These are phyloP conservation scores for Cercopithecus petaurista DNA, from an alignment of 2,797 vertebrate species.

Conservation along the genomic window DNA sequence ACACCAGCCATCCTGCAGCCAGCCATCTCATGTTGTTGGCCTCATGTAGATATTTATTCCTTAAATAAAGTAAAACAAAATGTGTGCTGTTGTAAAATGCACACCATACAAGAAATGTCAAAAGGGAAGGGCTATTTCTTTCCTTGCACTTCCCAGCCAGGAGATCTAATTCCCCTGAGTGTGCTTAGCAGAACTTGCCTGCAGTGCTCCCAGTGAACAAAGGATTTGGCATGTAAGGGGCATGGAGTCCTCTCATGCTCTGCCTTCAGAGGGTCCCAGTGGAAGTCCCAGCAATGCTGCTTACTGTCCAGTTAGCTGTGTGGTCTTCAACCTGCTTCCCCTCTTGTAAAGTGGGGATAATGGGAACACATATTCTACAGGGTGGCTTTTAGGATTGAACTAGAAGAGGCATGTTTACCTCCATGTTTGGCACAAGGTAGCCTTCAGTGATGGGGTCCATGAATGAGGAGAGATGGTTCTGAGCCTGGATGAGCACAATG, in stretches of 20 bases:
- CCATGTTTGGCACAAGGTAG: neutral
- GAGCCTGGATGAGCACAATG: neutral
- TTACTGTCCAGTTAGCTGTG: neutral
- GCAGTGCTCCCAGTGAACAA: neutral
- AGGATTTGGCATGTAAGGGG: neutral
- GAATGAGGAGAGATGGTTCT: neutral
- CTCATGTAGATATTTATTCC: neutral
- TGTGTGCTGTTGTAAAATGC: neutral
- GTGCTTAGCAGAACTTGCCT: neutral
- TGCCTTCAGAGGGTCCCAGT: neutral
- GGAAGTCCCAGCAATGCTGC: neutral
- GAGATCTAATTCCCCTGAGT: neutral
- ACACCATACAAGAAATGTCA: neutral
- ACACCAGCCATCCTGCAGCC: neutral
- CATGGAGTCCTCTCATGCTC: neutral
- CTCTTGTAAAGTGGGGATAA: neutral
- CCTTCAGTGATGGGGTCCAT: neutral
- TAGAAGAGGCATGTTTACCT: neutral
- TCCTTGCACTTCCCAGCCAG: neutral
- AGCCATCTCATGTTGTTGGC: neutral
- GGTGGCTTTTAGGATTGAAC: neutral
- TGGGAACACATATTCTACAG: neutral
- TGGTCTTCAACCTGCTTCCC: neutral
- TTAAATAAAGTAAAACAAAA: constrained; percentile 18
- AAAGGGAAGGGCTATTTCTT: neutral